phyloP scores from a whole-genome alignment of 2,797 vertebrate genomes.

The Sebastes jordani region DNA sequence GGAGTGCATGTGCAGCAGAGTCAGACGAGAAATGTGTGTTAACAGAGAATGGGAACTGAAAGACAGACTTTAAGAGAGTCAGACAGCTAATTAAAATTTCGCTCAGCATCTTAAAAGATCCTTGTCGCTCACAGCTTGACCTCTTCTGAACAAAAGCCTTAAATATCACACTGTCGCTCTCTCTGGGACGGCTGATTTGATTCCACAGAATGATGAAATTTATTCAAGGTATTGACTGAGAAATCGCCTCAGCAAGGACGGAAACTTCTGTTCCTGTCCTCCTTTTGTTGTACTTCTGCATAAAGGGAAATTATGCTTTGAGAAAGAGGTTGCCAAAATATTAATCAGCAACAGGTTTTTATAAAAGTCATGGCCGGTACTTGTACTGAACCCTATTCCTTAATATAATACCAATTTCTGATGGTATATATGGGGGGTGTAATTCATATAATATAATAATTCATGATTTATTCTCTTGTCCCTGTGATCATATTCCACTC shows the following conservation, averaged over 20 bases:
- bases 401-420: neutral
- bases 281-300: neutral
- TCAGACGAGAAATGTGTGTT: neutral
- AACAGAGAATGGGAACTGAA: neutral
- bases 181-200: neutral
- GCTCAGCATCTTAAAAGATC: neutral
- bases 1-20: neutral
- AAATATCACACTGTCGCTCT: neutral
- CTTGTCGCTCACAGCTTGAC: neutral
- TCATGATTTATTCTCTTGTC: neutral
- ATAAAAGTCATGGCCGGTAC: neutral
- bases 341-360: neutral
- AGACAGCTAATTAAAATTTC: conserved; percentile 11
- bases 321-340: neutral
- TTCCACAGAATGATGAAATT: conserved; percentile 5
- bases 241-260: neutral
- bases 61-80: neutral
- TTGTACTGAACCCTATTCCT: neutral
- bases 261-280: neutral
- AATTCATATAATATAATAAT: neutral
- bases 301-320: neutral
- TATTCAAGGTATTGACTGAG: neutral
- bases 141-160: conserved; percentile 18
- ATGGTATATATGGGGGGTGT: neutral
- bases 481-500: neutral